Conservation (phyloP, 92 coral and sea anemone species). For the Zoanthus sansibaricus region DNA sequence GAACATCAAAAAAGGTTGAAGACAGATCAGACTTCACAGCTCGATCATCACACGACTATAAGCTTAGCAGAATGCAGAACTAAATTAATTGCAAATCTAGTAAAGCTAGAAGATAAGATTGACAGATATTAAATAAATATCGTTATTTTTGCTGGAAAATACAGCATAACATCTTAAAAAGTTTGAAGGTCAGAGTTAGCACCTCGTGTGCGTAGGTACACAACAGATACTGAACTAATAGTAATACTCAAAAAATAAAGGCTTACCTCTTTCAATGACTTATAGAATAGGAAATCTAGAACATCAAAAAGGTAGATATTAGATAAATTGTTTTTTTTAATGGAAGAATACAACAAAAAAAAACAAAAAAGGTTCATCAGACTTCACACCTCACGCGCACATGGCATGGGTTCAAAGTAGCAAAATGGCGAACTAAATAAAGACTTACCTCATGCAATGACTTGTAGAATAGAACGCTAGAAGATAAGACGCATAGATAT, state of each 20-base stretch:
- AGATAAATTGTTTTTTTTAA: constrained; percentile 24
- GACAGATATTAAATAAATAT: constrained; percentile 38
- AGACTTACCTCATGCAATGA: constrained; percentile 43
- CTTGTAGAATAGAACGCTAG: constrained; percentile 40
- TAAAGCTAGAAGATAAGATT: constrained; percentile 38
- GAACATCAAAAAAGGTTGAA: constrained; percentile 36
- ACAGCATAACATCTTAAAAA: constrained; percentile 37
- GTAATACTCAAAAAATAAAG: background rate
- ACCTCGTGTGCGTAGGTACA: constrained; percentile 40
- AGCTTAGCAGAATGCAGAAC: constrained; percentile 38
- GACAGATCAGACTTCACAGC: constrained; percentile 30
- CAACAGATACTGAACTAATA: constrained; percentile 23
- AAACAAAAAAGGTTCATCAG: constrained; percentile 26
- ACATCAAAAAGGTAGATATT: constrained; percentile 26
- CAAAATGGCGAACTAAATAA: constrained; percentile 43
- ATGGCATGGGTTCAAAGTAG: constrained; percentile 18
- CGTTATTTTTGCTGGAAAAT: constrained; percentile 36
- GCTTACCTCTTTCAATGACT: constrained; percentile 11
- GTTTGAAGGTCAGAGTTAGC: constrained; percentile 39
- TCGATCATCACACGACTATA: constrained; percentile 8
- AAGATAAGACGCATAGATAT: constrained; percentile 42
- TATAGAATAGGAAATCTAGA: constrained; percentile 30
- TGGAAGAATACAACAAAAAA: constrained; percentile 33
- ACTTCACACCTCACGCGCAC: constrained; percentile 46
- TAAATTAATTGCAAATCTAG: constrained; percentile 41